Percentiles rank a stretch among this genome's conserved stretches.
These are phyloP conservation scores for Coendou prehensilis DNA, from an alignment of 2,797 vertebrate genomes.

Conservation along the genomic window DNA sequence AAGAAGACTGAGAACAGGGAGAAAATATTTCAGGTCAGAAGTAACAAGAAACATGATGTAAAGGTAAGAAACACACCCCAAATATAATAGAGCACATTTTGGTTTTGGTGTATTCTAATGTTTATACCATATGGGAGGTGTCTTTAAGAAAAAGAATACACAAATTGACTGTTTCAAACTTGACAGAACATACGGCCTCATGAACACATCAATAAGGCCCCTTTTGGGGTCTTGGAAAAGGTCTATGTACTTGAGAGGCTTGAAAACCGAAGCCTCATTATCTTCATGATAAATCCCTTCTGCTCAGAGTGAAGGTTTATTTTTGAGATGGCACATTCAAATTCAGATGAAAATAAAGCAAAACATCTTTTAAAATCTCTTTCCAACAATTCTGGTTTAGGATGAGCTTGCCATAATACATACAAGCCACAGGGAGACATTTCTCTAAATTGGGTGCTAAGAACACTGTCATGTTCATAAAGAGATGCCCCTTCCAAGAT, in stretches of 20 bases:
- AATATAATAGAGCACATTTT: neutral
- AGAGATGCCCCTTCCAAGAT: neutral
- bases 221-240: neutral
- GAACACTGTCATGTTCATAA: neutral
- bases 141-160: neutral
- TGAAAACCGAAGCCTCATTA: neutral
- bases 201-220: neutral
- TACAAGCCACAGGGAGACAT: neutral
- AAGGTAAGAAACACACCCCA: neutral
- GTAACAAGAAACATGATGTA: neutral
- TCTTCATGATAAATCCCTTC: neutral
- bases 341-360: constrained; percentile 55
- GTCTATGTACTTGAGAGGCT: neutral
- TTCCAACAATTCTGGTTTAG: neutral
- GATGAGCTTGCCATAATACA: neutral
- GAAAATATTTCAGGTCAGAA: neutral
- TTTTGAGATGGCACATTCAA: constrained; percentile 70
- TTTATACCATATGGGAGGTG: neutral
- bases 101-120: neutral
- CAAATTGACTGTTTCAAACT: neutral
- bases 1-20: neutral
- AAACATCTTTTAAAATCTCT: constrained; percentile 8
- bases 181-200: neutral
- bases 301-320: neutral
- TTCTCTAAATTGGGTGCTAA: neutral